These are phyloP conservation scores for Eristalinus sepulchralis DNA, from an alignment of 2,888 invertebrate genomes.

Conservation along the genomic window DNA sequence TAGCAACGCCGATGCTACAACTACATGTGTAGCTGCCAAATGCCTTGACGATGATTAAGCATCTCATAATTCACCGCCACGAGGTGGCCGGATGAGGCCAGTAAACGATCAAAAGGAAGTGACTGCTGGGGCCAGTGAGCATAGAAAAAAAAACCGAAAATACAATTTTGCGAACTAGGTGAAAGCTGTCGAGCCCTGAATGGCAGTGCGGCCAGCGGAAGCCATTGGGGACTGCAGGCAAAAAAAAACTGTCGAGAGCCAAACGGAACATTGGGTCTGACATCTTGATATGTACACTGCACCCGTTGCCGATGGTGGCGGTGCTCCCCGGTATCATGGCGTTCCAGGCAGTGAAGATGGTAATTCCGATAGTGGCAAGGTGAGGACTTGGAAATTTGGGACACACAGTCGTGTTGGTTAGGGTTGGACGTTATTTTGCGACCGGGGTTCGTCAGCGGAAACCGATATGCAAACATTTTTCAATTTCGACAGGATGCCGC, in stretches of 20 bases:
- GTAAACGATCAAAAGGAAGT: not conserved
- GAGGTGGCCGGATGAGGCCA: not conserved
- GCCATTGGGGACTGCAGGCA: not conserved
- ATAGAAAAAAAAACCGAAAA: slow-evolving; percentile 8
- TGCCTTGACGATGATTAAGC: slow-evolving; percentile 69
- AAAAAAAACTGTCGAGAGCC: not conserved
- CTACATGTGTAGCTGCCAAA: slow-evolving; percentile 57
- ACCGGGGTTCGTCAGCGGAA: not conserved
- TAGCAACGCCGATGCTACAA: not conserved
- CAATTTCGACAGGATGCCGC: not conserved
- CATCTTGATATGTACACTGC: slow-evolving; percentile 31
- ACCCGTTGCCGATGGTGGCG: slow-evolving; percentile 6
- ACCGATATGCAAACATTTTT: not conserved
- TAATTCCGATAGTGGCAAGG: not conserved
- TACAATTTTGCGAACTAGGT: slow-evolving; percentile 51
- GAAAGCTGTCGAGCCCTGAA: slow-evolving; percentile 20
- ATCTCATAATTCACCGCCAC: slow-evolving; percentile 52
- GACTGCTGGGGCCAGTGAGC: not conserved
- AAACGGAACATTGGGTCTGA: slow-evolving; percentile 24
- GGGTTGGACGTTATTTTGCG: not conserved
- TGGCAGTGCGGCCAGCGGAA: not conserved
- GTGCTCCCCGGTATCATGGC: not conserved
- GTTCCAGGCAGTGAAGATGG: not conserved
- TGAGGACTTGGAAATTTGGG: not conserved
- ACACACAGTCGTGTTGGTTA: not conserved